Evolutionary conservation across 2,113 vertebrate species (phyloP).

Genomic region (Campylorhamphus procurvoides): DNA sequence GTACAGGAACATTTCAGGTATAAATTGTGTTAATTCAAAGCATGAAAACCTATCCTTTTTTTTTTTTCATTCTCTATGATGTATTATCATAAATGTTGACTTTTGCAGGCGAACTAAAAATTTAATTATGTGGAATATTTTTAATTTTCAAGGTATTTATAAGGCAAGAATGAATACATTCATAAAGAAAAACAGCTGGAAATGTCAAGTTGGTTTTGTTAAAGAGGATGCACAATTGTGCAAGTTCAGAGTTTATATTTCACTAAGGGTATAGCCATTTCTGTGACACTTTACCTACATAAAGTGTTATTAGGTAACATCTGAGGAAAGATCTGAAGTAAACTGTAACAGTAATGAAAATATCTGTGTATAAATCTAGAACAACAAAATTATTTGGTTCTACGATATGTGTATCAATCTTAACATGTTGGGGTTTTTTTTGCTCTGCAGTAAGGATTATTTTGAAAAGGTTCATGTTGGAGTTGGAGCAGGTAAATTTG

Average conservation of each 20-base stretch:
- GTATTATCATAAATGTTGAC: background rate
- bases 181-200: background rate
- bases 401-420: background rate
- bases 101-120: background rate
- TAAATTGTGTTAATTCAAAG: background rate
- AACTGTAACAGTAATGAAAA: background rate
- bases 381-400: background rate
- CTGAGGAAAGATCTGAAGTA: background rate
- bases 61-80: background rate
- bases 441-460: background rate
- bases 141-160: background rate
- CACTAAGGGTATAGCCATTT: background rate
- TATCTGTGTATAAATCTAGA: background rate
- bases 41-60: background rate
- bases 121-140: background rate
- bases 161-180: background rate
- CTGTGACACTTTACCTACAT: slow-evolving; percentile 46
- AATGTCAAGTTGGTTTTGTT: background rate
- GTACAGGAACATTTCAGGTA: background rate
- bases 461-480: background rate
- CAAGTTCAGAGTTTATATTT: slow-evolving; percentile 23
- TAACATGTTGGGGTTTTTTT: background rate
- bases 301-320: background rate
- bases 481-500: background rate
- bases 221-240: background rate